Evolutionary conservation across 2,888 invertebrate genomes (phyloP), one percentile per base, ranked within the genome.

Genomic region (Drosophila neoperkinsi): DNA sequence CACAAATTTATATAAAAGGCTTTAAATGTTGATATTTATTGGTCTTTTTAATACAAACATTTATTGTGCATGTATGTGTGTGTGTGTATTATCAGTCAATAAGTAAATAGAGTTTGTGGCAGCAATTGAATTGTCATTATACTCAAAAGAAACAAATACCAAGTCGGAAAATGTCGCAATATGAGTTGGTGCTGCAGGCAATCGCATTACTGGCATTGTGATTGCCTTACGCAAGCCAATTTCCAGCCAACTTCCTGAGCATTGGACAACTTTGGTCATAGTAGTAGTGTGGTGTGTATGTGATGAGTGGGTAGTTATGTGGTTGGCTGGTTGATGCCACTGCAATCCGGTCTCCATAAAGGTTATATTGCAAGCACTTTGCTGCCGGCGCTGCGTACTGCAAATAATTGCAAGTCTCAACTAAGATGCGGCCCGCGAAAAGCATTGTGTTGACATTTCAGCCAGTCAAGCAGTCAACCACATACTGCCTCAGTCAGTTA

Each of bases 351-450:
- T 59, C 57, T 72, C 87, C 78, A 81, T 60, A 87, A 86, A 87
- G 79, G 78, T 85, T 68, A 75, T 78, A 73, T 73, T 81, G 81
- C 84, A 80, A 69, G 70, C 80, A 82, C 74, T 82, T 80, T 67
- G 83, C 86, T 74, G 85, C 70, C 62, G 69, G 68, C 63, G 58
- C 67, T 30, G 72, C 79, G 81, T 63, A 74, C 88, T 88, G 88
- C 88, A 86, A 83, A 84, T 84, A 88, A 88, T 88, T 84, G 86
- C 84, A 74, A 82, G 64, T 78, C 64, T 73, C 70, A 66, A 56
- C 74, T 56, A 50, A 71, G 55, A 65, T 52, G 71, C 71, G 38
- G 43, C 28, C 38, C 49, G 51, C 65, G 30, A 66, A 78, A 63
- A 63, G 71, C 65, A 75, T 79, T 80, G 72, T 85, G 83, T 84